A percentile compares a stretch with the other conserved stretches of the same genome.
phyloP scores from a whole-genome alignment of 2,113 vertebrate genomes.

The Opisthocomus hoazin region DNA sequence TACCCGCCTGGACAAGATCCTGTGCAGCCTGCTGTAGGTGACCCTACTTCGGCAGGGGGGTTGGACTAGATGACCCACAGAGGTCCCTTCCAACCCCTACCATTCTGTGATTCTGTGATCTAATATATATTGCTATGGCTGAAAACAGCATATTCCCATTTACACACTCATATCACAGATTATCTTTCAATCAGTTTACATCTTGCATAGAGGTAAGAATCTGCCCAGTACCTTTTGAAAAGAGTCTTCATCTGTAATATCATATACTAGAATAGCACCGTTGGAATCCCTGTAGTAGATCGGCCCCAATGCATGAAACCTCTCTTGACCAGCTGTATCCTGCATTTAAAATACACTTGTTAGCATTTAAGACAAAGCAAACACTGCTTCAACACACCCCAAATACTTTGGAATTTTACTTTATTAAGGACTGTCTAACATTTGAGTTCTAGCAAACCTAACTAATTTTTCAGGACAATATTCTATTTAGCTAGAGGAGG shows the following conservation, averaged over 20 bases:
- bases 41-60: too few species aligned
- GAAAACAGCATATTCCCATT: background rate
- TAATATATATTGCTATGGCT: background rate
- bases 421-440: background rate
- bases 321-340: conserved; percentile 98
- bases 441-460: background rate
- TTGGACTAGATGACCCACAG: too few species aligned
- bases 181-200: background rate
- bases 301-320: conserved; percentile 94
- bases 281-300: conserved; percentile 99
- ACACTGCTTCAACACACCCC: background rate
- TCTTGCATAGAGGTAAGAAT: background rate
- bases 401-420: background rate
- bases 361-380: background rate
- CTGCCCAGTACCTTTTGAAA: conserved; percentile 88
- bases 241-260: conserved; percentile 98
- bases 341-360: conserved; percentile 58
- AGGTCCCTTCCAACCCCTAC: too few species aligned
- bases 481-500: background rate
- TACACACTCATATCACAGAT: background rate
- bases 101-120: too few species aligned
- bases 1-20: too few species aligned
- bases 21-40: too few species aligned
- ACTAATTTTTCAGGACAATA: background rate
- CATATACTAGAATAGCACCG: conserved; percentile 95